Conservation (phyloP, 2,113 vertebrate species). For the Scomber scombrus region DNA sequence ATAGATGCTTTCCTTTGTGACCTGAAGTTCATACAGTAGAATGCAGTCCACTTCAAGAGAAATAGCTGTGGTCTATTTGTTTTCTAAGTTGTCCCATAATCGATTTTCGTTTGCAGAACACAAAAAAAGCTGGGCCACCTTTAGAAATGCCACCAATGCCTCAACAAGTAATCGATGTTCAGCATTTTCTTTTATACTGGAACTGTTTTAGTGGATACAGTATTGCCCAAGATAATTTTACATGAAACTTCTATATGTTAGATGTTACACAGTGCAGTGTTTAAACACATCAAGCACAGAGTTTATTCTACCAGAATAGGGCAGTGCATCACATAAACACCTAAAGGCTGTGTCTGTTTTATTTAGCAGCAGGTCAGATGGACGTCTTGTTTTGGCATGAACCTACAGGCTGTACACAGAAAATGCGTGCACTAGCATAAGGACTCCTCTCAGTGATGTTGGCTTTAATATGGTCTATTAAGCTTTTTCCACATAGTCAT, state of each 20-base stretch:
- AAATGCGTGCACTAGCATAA: constrained; percentile 17
- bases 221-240: background rate
- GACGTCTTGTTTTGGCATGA: constrained; percentile 45
- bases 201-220: background rate
- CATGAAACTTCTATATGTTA: constrained; percentile 6
- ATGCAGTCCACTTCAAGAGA: constrained; percentile 26
- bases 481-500: constrained; percentile 1
- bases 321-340: constrained; percentile 13
- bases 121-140: constrained; percentile 37
- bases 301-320: constrained; percentile 22
- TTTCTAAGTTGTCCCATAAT: constrained; percentile 56
- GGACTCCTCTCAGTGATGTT: background rate
- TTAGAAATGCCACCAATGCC: constrained; percentile 41
- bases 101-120: constrained; percentile 64
- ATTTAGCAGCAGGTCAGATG: constrained; percentile 37
- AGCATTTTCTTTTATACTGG: constrained; percentile 7
- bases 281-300: constrained; percentile 1
- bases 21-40: constrained; percentile 31
- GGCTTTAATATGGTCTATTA: constrained; percentile 20
- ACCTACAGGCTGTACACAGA: constrained; percentile 21
- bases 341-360: constrained; percentile 40
- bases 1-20: constrained; percentile 58
- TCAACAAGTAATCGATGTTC: constrained; percentile 33
- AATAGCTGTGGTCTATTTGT: constrained; percentile 56
- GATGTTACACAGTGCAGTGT: background rate